These are phyloP conservation scores for Micropoecilia bifurca DNA, from an alignment of 2,797 vertebrate species.

Conservation along the genomic window DNA sequence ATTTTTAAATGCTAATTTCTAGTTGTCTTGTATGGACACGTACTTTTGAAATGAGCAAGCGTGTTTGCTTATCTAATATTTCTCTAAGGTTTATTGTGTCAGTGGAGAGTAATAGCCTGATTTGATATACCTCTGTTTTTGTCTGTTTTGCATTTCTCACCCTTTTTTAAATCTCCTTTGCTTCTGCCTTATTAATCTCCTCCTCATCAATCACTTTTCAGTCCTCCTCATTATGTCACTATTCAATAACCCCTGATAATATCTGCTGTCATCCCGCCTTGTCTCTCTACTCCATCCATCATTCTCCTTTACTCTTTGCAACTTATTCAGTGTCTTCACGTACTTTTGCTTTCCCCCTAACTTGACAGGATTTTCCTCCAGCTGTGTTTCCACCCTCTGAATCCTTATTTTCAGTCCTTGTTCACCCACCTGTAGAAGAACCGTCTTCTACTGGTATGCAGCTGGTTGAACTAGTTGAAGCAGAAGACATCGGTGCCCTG, in stretches of 20 bases:
- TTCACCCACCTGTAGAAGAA: conserved; percentile 80
- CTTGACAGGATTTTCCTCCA: conserved; percentile 8
- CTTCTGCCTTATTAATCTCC: not conserved
- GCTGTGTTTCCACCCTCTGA: not conserved
- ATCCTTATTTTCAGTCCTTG: not conserved
- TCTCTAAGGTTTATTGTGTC: conserved; percentile 2
- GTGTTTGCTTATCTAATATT: conserved; percentile 28
- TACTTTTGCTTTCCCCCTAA: conserved; percentile 4
- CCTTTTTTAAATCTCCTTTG: not conserved
- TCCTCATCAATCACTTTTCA: not conserved
- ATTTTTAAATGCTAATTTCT: conserved; percentile 10
- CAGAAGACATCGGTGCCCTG: conserved; percentile 76
- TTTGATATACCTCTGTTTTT: conserved; percentile 13
- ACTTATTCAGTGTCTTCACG: conserved; percentile 8
- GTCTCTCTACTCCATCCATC: conserved; percentile 16
- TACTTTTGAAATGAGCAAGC: conserved; percentile 10
- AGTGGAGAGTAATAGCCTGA: conserved; percentile 13
- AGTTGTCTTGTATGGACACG: conserved; percentile 28
- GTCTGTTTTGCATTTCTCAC: conserved; percentile 8
- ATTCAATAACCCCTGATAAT: not conserved
- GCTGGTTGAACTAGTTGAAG: conserved; percentile 83
- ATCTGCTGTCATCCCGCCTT: conserved; percentile 2
- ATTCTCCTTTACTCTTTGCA: conserved; percentile 16
- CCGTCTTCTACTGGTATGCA: conserved; percentile 74
- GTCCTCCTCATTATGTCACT: not conserved